These are phyloP conservation scores for Paramormyrops kingsleyae DNA, from an alignment of 2,113 vertebrate genomes.

Conservation along the genomic window DNA sequence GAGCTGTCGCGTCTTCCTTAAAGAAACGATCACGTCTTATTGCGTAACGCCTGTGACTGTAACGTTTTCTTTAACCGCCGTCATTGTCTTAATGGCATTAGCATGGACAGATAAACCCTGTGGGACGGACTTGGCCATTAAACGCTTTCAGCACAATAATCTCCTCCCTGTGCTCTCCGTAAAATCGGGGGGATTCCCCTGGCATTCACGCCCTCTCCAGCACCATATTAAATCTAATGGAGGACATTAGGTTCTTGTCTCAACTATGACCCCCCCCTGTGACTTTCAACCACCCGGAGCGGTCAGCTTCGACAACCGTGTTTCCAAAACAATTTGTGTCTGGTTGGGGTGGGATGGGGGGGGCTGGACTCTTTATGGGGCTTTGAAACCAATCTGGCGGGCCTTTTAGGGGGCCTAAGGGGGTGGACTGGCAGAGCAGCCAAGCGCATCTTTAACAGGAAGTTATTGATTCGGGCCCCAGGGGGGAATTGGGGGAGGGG, in stretches of 20 bases:
- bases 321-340: conserved; percentile 49
- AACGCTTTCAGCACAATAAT: conserved; percentile 52
- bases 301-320: conserved; percentile 22
- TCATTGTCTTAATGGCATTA: conserved; percentile 58
- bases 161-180: not conserved
- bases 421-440: conserved; percentile 56
- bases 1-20: not conserved
- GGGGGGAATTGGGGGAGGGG: conserved; percentile 36
- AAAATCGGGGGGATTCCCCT: conserved; percentile 47
- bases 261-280: conserved; percentile 44
- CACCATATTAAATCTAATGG: conserved; percentile 36
- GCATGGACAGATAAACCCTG: conserved; percentile 55
- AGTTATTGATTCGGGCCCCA: conserved; percentile 60
- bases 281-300: conserved; percentile 27
- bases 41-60: not conserved
- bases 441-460: conserved; percentile 56
- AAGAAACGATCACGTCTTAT: not conserved
- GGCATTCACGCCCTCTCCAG: conserved; percentile 36
- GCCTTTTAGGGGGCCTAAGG: conserved; percentile 29
- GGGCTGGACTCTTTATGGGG: conserved; percentile 30
- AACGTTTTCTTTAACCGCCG: conserved; percentile 45
- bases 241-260: conserved; percentile 46
- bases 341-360: conserved; percentile 33
- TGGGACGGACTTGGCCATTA: conserved; percentile 65
- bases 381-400: conserved; percentile 46